These are phyloP conservation scores for Crypturellus undulatus DNA, from an alignment of 2,113 vertebrate species.

Conservation along the genomic window DNA sequence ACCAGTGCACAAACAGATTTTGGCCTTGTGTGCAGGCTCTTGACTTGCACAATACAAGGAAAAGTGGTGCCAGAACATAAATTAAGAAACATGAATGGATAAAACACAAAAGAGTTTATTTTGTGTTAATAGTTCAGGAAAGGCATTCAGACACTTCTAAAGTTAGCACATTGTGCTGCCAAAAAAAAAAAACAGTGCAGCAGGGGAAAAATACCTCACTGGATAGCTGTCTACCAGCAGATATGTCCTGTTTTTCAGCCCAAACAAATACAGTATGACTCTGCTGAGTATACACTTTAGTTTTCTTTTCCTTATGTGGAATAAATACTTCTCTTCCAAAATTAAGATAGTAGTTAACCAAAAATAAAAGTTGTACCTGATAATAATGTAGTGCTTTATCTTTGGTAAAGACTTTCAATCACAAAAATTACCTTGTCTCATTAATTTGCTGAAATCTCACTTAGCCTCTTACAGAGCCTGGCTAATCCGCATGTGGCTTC, in stretches of 20 bases:
- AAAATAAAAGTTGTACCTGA: conserved; percentile 41
- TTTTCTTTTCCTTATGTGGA: conserved; percentile 49
- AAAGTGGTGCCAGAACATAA: conserved; percentile 62
- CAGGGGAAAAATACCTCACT: conserved; percentile 55
- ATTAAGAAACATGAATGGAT: conserved; percentile 57
- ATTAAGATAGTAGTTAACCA: not conserved
- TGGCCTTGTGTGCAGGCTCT: not conserved
- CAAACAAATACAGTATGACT: conserved; percentile 31
- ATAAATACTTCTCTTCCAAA: conserved; percentile 4
- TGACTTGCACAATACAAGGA: conserved; percentile 65
- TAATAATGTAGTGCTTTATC: not conserved
- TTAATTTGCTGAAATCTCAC: conserved; percentile 20
- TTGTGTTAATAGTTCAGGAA: conserved; percentile 58
- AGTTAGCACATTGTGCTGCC: conserved; percentile 63
- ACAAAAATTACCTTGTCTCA: conserved; percentile 32
- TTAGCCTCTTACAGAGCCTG: not conserved
- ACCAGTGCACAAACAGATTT: not conserved
- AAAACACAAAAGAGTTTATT: conserved; percentile 64
- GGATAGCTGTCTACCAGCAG: conserved; percentile 61
- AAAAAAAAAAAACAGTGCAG: conserved; percentile 72
- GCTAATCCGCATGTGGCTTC: not conserved
- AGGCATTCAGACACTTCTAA: conserved; percentile 71
- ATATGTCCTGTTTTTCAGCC: conserved; percentile 67
- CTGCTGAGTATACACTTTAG: conserved; percentile 18
- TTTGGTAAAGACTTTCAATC: conserved; percentile 34